Conservation (phyloP, 2,888 invertebrate genomes). For the Drosophila dives region DNA sequence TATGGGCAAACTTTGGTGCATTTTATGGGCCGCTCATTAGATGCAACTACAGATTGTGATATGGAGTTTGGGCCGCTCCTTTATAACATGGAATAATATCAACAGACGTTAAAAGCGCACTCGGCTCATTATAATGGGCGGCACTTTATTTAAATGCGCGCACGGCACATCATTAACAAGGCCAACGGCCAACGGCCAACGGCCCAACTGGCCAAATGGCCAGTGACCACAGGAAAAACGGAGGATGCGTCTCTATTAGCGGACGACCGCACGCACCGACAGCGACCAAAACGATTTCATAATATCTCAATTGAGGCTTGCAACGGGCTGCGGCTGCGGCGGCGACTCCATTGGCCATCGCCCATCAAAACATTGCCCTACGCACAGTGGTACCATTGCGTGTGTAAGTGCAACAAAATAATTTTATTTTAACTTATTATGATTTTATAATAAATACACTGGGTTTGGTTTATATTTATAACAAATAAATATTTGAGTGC, state of each 20-base stretch:
- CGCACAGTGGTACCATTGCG: slow-evolving; percentile 19
- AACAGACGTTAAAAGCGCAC: slow-evolving; percentile 61
- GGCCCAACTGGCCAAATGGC: slow-evolving; percentile 27
- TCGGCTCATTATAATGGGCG: slow-evolving; percentile 76
- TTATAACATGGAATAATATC: slow-evolving; percentile 71
- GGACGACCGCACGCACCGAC: slow-evolving; percentile 73
- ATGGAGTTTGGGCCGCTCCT: slow-evolving; percentile 62
- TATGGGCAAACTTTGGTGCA: slow-evolving; percentile 68
- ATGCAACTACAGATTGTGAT: slow-evolving; percentile 42
- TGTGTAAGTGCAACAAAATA: background rate
- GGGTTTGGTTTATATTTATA: background rate
- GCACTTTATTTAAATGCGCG: slow-evolving; percentile 79
- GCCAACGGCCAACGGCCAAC: slow-evolving; percentile 75
- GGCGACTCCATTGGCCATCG: slow-evolving; percentile 47
- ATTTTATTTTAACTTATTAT: background rate
- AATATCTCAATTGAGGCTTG: slow-evolving; percentile 74
- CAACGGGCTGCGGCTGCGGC: slow-evolving; percentile 22
- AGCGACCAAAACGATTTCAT: slow-evolving; percentile 67
- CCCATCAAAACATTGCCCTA: slow-evolving; percentile 48
- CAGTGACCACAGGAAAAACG: slow-evolving; percentile 31
- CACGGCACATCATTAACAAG: slow-evolving; percentile 80
- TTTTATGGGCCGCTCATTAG: slow-evolving; percentile 75
- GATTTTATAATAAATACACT: background rate
- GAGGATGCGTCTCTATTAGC: slow-evolving; percentile 71
- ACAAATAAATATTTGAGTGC: background rate